Evolutionary conservation across 1,140 invertebrate species (phyloP), one percentile per base, ranked within the genome.

Genomic region (Bombyx mandarina): DNA sequence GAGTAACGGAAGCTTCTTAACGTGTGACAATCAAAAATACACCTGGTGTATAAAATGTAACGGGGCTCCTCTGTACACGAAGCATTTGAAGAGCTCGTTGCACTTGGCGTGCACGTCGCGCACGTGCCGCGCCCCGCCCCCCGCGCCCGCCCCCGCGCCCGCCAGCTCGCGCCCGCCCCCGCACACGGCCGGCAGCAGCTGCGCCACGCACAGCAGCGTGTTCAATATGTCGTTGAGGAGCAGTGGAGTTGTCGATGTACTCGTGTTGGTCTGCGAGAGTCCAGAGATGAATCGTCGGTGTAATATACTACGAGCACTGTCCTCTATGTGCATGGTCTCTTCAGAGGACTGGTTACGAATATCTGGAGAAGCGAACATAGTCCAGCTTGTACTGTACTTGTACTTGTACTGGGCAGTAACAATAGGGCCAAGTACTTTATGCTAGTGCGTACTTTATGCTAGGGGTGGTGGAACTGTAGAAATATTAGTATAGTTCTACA

Each of bases 41-140:
- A 94, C 93, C 90, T 95, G 94, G 73, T 93, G 91, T 12, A 95
- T 79, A 55, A 90, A 89, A 58, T 93, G 91, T 10, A 95, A 73
- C 0, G 94, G 92, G 5, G 92, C 90, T 0, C 93, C 94, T 60
- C 94, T 89, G 6, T 94, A 87, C 1, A 94, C 75, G 1, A 95
- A 85, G 61, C 92, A 94, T 57, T 91, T 89, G 51, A 94, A 91
- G 6, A 95, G 76, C 65, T 94, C 91, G 63, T 92, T 90, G 73
- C 94, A 95, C 74, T 96, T 96, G 2, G 93, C 89, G 67, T 96
- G 94, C 7, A 96, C 91, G 58, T 95, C 93, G 48, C 92, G 82
- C 1, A 94, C 89, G 18, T 92, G 91, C 57, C 92, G 90, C 3
- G 90, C 90, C 52, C 91, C 89, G 50, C 88, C 87, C 45, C 84